Percentiles rank a stretch among this genome's conserved stretches.
Evolutionary conservation across 2,888 invertebrate genomes (phyloP).

Genomic region (Calliopum simillimum): DNA sequence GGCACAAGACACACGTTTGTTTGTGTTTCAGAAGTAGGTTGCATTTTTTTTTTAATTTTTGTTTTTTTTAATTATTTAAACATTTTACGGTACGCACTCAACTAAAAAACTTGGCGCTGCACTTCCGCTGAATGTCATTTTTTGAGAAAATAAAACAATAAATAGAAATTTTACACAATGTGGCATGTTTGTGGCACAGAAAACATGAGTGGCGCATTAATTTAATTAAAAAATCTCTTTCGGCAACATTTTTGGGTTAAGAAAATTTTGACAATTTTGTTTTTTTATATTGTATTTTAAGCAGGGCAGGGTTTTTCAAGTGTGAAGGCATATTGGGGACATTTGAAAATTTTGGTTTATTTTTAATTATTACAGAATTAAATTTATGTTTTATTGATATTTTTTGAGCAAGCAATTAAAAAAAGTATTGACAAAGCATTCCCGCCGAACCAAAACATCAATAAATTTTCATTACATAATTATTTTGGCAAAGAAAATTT

Average conservation of each 20-base stretch:
- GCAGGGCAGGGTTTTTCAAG: too few species aligned
- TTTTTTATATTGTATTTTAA: neutral
- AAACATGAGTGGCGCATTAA: conserved; percentile 8
- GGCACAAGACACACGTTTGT: conserved; percentile 20
- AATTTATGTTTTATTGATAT: neutral
- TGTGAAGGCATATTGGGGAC: too few species aligned
- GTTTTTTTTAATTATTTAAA: too few species aligned
- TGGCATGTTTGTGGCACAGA: conserved; percentile 9
- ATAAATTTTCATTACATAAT: too few species aligned
- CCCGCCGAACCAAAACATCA: too few species aligned
- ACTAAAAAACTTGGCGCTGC: conserved; percentile 21
- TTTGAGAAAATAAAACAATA: neutral
- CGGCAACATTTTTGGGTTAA: neutral
- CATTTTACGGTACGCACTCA: neutral
- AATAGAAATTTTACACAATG: neutral
- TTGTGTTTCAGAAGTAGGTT: neutral
- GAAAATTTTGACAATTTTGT: neutral
- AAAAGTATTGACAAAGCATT: neutral
- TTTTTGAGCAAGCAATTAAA: neutral
- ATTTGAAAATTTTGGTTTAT: neutral
- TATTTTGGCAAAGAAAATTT: too few species aligned
- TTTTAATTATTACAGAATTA: neutral
- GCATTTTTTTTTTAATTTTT: conserved; percentile 1
- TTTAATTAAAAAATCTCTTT: neutral
- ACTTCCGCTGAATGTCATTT: conserved; percentile 1